phyloP scores from a whole-genome alignment of 1,140 invertebrate genomes.

The Lasioglossum baleicum region DNA sequence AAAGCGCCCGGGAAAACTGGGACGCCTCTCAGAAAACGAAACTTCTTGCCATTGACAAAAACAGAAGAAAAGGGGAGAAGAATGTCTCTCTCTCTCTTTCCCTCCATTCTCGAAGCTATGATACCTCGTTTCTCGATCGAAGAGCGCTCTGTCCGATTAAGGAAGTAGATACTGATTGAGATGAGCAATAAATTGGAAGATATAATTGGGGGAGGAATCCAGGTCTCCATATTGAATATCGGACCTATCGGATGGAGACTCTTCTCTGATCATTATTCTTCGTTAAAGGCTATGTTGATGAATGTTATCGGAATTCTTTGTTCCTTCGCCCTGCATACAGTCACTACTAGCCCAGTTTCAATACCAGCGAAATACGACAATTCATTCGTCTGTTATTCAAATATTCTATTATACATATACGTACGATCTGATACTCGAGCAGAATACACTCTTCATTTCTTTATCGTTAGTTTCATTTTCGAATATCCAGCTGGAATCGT shows the following conservation, averaged over 20 bases:
- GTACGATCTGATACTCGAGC: background rate
- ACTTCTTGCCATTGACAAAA: constrained; percentile 24
- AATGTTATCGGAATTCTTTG: constrained; percentile 5
- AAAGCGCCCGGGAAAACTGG: constrained; percentile 8
- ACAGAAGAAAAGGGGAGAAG: background rate
- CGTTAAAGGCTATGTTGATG: background rate
- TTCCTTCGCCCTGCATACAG: background rate
- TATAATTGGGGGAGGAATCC: constrained; percentile 12
- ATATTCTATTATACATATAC: background rate
- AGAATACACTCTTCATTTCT: background rate
- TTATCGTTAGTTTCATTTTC: background rate
- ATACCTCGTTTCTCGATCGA: background rate
- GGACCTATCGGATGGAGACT: background rate
- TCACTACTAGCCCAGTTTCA: background rate
- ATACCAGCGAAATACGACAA: background rate
- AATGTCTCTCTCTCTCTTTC: background rate
- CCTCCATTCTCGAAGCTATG: background rate
- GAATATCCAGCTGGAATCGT: background rate
- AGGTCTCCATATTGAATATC: constrained; percentile 16
- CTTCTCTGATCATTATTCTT: background rate
- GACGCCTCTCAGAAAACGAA: constrained; percentile 10
- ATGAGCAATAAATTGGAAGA: constrained; percentile 31
- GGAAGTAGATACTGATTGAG: constrained; percentile 18
- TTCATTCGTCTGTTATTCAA: background rate
- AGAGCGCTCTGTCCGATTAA: background rate